Evolutionary conservation across 2,888 invertebrate genomes (phyloP), one percentile per base, ranked within the genome.

Genomic region (Drosophila nigricruria): DNA sequence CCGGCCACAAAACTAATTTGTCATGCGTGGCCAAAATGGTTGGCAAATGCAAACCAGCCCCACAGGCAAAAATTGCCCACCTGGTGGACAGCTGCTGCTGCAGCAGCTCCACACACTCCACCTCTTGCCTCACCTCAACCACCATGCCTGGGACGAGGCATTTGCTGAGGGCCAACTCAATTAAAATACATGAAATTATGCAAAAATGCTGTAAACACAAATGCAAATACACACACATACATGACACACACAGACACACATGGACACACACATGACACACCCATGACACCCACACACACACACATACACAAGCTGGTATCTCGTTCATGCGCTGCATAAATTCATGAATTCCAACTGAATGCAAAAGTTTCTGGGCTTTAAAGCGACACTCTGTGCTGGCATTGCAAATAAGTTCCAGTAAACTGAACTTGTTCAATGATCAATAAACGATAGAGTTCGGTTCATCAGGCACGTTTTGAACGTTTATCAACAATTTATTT

Each of bases 1-100:
- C 71, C 53, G 64, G 72, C 88, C 85, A 58, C 89, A 89, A 85
- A 85, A 85, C 89, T 89, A 85, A 85, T 85, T 85, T 85, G 89
- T 85, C 85, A 85, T 89, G 82, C 79, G 88, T 87, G 71, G 66
- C 68, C 60, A 63, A 57, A 77, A 76, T 77, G 81, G 80, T 74
- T 45, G 75, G 53, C 49, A 12, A 54, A 40, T 27, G 27, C 59
- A 65, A 38, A 18, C 36, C 61, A 50, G 36, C 38, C 20, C 47
- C 18, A 53, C 36, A 32, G 49, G 49, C 49, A 20, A 14, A 14
- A 49, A 49, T 49, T 66, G 58, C 42, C 60, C 57, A 47, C 18
- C 20, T 52, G 45, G 23, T 2, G 32, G 40, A 54, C 61, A 18
- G 30, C 18, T 43, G 50, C 18, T n/a, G 25, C 25, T 23, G 20